A percentile compares a stretch with the other conserved stretches of the same genome.
These are phyloP conservation scores for Temnothorax rugatulus DNA, from an alignment of 2,888 invertebrate genomes.

Conservation along the genomic window DNA sequence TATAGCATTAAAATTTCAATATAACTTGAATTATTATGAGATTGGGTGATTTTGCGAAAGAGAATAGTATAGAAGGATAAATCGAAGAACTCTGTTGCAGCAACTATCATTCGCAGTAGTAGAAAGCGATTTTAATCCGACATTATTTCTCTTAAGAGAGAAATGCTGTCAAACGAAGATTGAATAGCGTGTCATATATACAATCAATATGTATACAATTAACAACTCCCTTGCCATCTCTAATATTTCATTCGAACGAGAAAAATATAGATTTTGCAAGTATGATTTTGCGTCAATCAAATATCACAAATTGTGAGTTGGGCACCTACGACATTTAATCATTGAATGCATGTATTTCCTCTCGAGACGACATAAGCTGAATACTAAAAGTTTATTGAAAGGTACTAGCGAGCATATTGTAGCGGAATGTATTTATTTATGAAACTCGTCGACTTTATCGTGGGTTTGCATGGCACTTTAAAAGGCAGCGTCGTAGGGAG, in stretches of 20 bases:
- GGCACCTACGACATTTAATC: conserved; percentile 21
- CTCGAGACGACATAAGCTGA: background rate
- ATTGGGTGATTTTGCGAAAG: background rate
- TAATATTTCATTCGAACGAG: conserved; percentile 7
- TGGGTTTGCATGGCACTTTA: conserved; percentile 18
- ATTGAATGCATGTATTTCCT: conserved; percentile 12
- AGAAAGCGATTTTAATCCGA: conserved; percentile 29
- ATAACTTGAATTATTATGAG: background rate
- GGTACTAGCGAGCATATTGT: conserved; percentile 1
- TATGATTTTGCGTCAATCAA: background rate
- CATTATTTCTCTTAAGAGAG: background rate
- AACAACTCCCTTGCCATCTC: background rate
- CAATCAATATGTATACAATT: conserved; percentile 1
- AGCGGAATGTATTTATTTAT: conserved; percentile 25
- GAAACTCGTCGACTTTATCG: background rate
- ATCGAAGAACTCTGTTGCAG: background rate
- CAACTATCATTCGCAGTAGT: conserved; percentile 6
- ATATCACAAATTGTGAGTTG: conserved; percentile 14
- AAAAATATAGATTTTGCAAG: conserved; percentile 24
- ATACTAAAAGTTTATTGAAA: conserved; percentile 33
- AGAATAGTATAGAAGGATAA: background rate
- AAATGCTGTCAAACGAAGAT: background rate
- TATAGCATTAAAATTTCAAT: background rate
- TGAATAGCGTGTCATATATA: background rate
- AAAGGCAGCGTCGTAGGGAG: background rate